These are phyloP conservation scores for Platichthys flesus DNA, from an alignment of 2,113 vertebrate genomes.

Conservation along the genomic window DNA sequence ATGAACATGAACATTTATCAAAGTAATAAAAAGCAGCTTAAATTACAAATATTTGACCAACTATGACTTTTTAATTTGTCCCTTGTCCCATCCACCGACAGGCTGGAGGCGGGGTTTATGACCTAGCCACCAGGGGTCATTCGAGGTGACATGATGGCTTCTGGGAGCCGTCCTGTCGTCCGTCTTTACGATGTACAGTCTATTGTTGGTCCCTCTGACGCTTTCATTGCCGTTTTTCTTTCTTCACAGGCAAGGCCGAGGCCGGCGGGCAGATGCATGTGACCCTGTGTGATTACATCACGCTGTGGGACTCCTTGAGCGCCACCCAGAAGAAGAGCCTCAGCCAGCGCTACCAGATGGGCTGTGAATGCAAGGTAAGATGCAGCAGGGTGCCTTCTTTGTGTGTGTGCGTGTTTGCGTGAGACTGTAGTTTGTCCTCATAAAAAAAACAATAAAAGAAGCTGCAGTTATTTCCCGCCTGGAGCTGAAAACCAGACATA, in stretches of 20 bases:
- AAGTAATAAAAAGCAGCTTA: too few species aligned
- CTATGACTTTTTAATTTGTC: too few species aligned
- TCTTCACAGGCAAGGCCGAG: slow-evolving; percentile 89
- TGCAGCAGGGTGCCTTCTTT: not conserved
- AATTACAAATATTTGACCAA: too few species aligned
- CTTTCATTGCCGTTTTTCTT: not conserved
- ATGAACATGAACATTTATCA: too few species aligned
- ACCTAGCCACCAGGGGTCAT: too few species aligned
- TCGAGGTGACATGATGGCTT: too few species aligned
- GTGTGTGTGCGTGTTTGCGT: not conserved
- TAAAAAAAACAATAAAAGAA: not conserved
- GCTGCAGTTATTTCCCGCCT: slow-evolving; percentile 16
- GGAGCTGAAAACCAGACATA: slow-evolving; percentile 39
- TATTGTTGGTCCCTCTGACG: not conserved
- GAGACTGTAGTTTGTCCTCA: not conserved
- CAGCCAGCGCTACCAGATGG: slow-evolving; percentile 98
- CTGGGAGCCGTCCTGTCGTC: too few species aligned
- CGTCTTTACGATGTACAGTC: too few species aligned
- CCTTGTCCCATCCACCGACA: too few species aligned
- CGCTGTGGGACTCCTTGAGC: slow-evolving; percentile 95
- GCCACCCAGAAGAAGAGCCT: slow-evolving; percentile 97
- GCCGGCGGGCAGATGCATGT: slow-evolving; percentile 91
- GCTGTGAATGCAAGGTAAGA: slow-evolving; percentile 97
- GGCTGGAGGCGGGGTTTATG: too few species aligned
- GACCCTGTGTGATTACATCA: slow-evolving; percentile 96